Base-by-base conservation (phyloP, 2,113 vertebrate species). In the Piaya cayana region DNA sequence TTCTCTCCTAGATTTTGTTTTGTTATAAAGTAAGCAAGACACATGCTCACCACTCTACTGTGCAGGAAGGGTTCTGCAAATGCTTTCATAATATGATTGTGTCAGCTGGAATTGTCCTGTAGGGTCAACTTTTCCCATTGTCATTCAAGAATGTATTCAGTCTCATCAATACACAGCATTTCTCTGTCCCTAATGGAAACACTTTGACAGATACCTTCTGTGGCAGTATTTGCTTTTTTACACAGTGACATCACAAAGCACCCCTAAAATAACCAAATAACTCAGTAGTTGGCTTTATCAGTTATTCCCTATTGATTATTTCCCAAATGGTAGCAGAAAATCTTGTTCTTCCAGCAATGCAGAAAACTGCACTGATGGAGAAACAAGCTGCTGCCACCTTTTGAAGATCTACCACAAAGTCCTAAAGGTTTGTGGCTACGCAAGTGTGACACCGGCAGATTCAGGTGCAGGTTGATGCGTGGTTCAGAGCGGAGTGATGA, bases 371-470 rank as follows among this genome's bases (percentile, higher is more conserved):
- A 56, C 15, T 18, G 25, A 37, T 11, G 4, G 6, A 67, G 25
- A 63, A 82, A 59, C 7, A 63, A 62, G 32, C 8, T 81, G 30
- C 22, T 70, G 52, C 15, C 19, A 68, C 16, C 20, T 26, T 62
- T 80, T 21, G 59, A 64, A 80, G 49, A n/a, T 47, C 49, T 15
- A 17, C 45, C 27, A 80, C 49, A 18, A 80, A 65, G 30, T 29
- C 62, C 43, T 76, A 34, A 29, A 84, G 17, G 59, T 83, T 56
- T 87, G 36, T 76, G 63, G 58, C 45, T 64, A 86, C 45, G 27
- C 25, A 72, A 72, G 56, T 37, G 23, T 0, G 0, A 18, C 4
- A 50, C 5, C 3, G 34, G 36, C 55, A 82, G 76, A 39, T 0
- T 36, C 50, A 78, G 29, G 32, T 32, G 37, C 23, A 55, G 37